Percentiles rank a stretch among this genome's conserved stretches.
These are phyloP conservation scores for Pomatorhinus ruficollis DNA, from an alignment of 2,113 vertebrate genomes.

Conservation along the genomic window DNA sequence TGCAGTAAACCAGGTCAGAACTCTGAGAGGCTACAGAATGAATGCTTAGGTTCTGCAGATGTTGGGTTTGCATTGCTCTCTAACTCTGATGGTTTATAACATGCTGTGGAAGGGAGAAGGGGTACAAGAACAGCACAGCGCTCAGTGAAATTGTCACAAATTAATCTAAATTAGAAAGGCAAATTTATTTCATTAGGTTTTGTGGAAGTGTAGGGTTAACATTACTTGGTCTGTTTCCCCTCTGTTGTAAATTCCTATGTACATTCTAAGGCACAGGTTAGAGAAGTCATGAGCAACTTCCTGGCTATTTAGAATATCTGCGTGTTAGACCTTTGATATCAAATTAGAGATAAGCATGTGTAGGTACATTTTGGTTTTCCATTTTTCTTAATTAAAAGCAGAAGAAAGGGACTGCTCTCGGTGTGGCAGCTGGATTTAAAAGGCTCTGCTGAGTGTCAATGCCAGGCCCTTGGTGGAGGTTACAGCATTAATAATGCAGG, in stretches of 20 bases:
- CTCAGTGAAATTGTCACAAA: background rate
- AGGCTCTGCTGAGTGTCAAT: background rate
- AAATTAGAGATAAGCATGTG: background rate
- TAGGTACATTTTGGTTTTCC: background rate
- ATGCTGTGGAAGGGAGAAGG: background rate
- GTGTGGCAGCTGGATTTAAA: background rate
- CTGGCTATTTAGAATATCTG: background rate
- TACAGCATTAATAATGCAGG: background rate
- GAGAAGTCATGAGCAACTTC: background rate
- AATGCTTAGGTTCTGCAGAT: background rate
- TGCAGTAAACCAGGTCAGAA: background rate
- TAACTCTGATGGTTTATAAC: background rate
- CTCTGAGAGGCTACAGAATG: background rate
- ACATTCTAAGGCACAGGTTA: background rate
- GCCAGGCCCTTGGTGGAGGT: background rate
- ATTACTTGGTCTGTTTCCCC: background rate
- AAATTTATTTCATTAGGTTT: background rate
- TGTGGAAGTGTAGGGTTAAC: background rate
- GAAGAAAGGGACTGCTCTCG: background rate
- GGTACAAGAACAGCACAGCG: background rate
- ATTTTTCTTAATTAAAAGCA: background rate
- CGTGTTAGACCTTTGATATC: background rate
- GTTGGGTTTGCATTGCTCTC: background rate
- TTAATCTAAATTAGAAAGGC: background rate
- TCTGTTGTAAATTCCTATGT: background rate